These are phyloP conservation scores for Noctuana brunneofusca DNA, from an alignment of 2,888 invertebrate species.

Conservation along the genomic window DNA sequence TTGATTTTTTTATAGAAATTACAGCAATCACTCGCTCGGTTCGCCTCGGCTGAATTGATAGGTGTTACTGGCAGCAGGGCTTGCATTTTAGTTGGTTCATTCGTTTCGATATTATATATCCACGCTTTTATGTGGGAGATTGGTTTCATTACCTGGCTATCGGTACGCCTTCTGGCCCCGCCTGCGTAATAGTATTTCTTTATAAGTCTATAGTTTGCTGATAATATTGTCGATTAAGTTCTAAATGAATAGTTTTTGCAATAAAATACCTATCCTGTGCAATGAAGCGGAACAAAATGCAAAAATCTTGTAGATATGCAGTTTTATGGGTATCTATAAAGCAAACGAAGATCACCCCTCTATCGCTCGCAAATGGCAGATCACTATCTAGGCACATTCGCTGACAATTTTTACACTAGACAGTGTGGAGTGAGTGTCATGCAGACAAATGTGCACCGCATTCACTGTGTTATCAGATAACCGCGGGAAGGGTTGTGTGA, in stretches of 20 bases:
- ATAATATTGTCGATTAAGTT: conserved; percentile 14
- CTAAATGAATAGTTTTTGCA: conserved; percentile 9
- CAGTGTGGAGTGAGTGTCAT: conserved; percentile 68
- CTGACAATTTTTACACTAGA: conserved; percentile 80
- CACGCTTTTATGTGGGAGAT: conserved; percentile 38
- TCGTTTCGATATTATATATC: conserved; percentile 45
- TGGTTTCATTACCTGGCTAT: conserved; percentile 29
- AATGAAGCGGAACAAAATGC: not conserved
- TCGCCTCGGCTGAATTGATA: conserved; percentile 71
- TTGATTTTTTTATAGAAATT: conserved; percentile 78
- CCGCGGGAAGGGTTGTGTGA: conserved; percentile 72
- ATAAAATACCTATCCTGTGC: conserved; percentile 10
- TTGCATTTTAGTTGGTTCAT: conserved; percentile 54
- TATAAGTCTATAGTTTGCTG: conserved; percentile 14
- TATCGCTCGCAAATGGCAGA: conserved; percentile 66
- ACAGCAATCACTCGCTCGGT: conserved; percentile 73
- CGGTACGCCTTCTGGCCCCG: conserved; percentile 27
- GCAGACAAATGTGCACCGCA: conserved; percentile 77
- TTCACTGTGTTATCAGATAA: conserved; percentile 79
- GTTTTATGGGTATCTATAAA: conserved; percentile 11
- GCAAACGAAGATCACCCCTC: conserved; percentile 38
- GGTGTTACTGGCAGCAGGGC: conserved; percentile 58
- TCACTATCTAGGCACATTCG: conserved; percentile 75
- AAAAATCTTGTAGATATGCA: not conserved
- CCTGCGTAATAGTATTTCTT: conserved; percentile 24